These are phyloP conservation scores for Ophioderma brevispina DNA, from an alignment of 35 echinoderm and acorn worm species.

Conservation along the genomic window DNA sequence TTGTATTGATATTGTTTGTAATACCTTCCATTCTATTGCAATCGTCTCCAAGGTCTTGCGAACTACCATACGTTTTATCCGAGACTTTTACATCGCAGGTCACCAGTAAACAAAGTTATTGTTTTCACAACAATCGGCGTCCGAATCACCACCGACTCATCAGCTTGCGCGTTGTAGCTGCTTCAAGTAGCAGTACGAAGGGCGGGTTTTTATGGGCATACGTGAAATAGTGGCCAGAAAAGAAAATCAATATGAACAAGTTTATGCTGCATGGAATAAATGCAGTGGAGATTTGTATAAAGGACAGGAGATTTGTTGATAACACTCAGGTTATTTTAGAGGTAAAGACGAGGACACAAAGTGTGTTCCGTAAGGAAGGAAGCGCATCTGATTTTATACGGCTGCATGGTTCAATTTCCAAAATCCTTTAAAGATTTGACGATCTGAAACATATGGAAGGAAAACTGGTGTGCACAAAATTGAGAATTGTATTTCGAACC, in stretches of 20 bases:
- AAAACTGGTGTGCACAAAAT: background rate
- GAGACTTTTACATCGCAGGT: background rate
- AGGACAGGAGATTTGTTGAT: background rate
- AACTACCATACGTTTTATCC: background rate
- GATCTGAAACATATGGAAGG: background rate
- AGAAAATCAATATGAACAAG: background rate
- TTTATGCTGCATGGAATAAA: slow-evolving; percentile 1
- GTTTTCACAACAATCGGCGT: background rate
- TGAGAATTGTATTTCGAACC: background rate
- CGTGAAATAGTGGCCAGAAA: background rate
- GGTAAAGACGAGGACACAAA: background rate
- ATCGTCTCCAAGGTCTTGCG: background rate
- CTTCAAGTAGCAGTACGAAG: background rate
- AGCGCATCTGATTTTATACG: background rate
- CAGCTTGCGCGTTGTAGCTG: background rate
- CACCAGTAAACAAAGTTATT: background rate
- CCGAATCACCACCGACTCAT: background rate
- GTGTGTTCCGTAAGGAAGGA: background rate
- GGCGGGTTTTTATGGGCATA: background rate
- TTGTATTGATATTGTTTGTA: background rate
- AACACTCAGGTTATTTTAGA: background rate
- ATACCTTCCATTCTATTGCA: background rate
- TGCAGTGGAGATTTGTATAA: background rate
- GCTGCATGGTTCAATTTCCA: background rate
- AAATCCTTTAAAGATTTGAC: background rate